Evolutionary conservation across 2,113 vertebrate genomes (phyloP).

Genomic region (Seriola aureovittata): DNA sequence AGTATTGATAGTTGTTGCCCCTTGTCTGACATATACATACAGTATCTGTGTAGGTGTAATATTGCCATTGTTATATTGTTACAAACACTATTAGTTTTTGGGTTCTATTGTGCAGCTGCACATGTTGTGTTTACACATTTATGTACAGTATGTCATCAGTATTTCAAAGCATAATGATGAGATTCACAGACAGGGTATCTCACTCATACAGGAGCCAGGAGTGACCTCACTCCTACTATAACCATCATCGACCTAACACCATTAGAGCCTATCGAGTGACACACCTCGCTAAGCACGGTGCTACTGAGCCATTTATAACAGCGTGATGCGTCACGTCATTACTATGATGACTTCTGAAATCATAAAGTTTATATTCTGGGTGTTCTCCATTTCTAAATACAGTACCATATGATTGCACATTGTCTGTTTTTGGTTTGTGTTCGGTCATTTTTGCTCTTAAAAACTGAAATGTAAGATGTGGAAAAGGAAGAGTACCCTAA

Average conservation of each 20-base stretch:
- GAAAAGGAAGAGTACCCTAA: neutral
- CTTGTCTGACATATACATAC: neutral
- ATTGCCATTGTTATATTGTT: neutral
- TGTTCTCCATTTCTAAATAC: constrained; percentile 31
- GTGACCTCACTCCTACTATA: constrained; percentile 76
- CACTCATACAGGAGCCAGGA: constrained; percentile 66
- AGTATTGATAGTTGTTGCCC: neutral
- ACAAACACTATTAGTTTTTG: neutral
- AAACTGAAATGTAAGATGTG: neutral
- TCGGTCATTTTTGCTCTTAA: neutral
- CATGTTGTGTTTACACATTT: neutral
- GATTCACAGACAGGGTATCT: constrained; percentile 70
- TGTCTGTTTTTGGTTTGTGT: constrained; percentile 7
- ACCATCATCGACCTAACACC: constrained; percentile 70
- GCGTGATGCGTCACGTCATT: constrained; percentile 43
- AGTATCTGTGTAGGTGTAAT: neutral
- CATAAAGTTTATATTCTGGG: constrained; percentile 57
- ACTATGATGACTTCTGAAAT: constrained; percentile 61
- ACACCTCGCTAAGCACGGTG: constrained; percentile 53
- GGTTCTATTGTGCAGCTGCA: neutral
- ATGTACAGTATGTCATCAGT: constrained; percentile 18
- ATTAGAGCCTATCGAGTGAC: constrained; percentile 77
- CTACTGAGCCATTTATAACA: constrained; percentile 78
- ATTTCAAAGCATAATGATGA: constrained; percentile 48
- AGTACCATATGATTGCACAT: neutral